Percentiles rank a stretch among this genome's conserved stretches.
These are phyloP conservation scores for Natrix natrix DNA, from an alignment of 2,797 vertebrate genomes.

Conservation along the genomic window DNA sequence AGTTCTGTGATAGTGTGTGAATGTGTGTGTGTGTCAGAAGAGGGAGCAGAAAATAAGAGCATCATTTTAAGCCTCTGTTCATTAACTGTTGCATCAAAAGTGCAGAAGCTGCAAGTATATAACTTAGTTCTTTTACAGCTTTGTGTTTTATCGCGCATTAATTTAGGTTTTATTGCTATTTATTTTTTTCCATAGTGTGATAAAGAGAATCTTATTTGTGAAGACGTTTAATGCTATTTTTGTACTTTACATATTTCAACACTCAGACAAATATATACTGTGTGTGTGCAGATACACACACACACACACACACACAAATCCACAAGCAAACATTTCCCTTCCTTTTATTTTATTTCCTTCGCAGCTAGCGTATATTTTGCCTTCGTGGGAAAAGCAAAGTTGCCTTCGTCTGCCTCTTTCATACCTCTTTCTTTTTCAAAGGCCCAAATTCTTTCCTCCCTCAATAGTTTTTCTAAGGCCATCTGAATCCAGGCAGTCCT, in stretches of 20 bases:
- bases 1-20: background rate
- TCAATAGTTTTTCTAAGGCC: background rate
- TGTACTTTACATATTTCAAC: slow-evolving; percentile 21
- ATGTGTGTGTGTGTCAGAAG: background rate
- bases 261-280: slow-evolving; percentile 1
- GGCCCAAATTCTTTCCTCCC: background rate
- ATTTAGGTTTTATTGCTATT: slow-evolving; percentile 17
- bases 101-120: slow-evolving; percentile 2
- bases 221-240: background rate
- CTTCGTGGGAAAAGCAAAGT: background rate
- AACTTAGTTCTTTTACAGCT: slow-evolving; percentile 30
- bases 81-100: slow-evolving; percentile 23
- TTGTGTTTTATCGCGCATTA: slow-evolving; percentile 19
- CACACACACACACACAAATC: background rate
- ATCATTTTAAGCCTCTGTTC: slow-evolving; percentile 20
- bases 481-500: background rate
- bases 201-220: slow-evolving; percentile 23
- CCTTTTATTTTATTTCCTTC: background rate
- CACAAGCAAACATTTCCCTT: background rate
- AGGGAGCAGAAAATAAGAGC: background rate
- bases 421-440: background rate
- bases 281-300: background rate
- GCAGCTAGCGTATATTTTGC: background rate
- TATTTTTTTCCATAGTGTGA: background rate
- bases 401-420: background rate